Percentiles rank a stretch among this genome's conserved stretches.
Conservation (phyloP, 1,140 invertebrate genomes). For the Physella acuta region DNA sequence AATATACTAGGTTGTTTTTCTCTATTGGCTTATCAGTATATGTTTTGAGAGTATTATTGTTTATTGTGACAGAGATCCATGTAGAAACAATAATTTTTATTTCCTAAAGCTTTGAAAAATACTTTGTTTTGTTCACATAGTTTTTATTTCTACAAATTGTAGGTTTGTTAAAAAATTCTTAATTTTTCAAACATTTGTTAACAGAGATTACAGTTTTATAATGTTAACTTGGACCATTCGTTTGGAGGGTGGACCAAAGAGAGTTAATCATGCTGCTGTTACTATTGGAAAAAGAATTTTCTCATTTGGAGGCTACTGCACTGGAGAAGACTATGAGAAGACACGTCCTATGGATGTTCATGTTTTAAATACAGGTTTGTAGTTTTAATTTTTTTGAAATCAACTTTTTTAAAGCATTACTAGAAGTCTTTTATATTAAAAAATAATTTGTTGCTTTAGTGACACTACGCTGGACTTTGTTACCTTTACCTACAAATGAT, state of each 20-base stretch:
- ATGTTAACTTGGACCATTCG: slow-evolving; percentile 73
- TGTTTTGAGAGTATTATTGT: too few species aligned
- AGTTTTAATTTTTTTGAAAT: slow-evolving; percentile 40
- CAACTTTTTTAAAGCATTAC: neutral
- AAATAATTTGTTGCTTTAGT: slow-evolving; percentile 57
- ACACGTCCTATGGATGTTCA: slow-evolving; percentile 82
- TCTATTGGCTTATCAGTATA: too few species aligned
- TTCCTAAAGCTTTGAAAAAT: too few species aligned
- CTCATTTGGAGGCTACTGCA: slow-evolving; percentile 87
- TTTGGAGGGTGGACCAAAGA: slow-evolving; percentile 77
- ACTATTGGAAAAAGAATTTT: slow-evolving; percentile 78
- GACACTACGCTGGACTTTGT: slow-evolving; percentile 61
- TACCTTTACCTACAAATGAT: slow-evolving; percentile 46
- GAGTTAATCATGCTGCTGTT: slow-evolving; percentile 88
- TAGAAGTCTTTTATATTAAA: too few species aligned
- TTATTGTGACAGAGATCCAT: too few species aligned
- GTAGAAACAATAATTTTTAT: too few species aligned
- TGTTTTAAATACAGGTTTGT: slow-evolving; percentile 73
- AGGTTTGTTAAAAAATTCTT: neutral
- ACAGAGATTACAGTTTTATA: neutral
- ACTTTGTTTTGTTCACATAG: too few species aligned
- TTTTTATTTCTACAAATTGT: too few species aligned
- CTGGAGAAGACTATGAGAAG: slow-evolving; percentile 72
- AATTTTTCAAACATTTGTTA: neutral
- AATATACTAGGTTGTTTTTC: too few species aligned